A percentile compares a stretch with the other conserved stretches of the same genome.
Evolutionary conservation across 2,888 invertebrate genomes (phyloP).

Genomic region (Anthophora plumipes): DNA sequence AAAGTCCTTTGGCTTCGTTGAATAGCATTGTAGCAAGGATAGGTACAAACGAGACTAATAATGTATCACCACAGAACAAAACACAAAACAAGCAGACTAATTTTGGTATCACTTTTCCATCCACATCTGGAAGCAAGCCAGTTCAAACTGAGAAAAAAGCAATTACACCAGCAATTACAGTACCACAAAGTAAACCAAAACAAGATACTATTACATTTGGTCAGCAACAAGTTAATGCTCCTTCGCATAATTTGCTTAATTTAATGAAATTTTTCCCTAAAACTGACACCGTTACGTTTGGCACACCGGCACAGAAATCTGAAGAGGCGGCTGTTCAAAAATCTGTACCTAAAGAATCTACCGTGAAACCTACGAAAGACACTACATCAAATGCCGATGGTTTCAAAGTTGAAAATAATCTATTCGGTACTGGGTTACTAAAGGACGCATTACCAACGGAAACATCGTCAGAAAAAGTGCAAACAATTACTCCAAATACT

Average conservation of each 20-base stretch:
- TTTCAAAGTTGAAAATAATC: conserved; percentile 42
- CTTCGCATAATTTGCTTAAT: conserved; percentile 22
- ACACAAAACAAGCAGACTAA: conserved; percentile 54
- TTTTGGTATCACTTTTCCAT: conserved; percentile 40
- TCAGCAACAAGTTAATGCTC: conserved; percentile 39
- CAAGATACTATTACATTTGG: conserved; percentile 55
- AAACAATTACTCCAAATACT: conserved; percentile 28
- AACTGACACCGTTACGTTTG: conserved; percentile 66
- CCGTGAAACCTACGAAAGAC: conserved; percentile 49
- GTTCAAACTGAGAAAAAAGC: conserved; percentile 66
- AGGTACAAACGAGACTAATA: conserved; percentile 61
- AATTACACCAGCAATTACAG: conserved; percentile 3
- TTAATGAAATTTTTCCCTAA: conserved; percentile 59
- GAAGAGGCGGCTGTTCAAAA: conserved; percentile 49
- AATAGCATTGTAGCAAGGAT: conserved; percentile 81
- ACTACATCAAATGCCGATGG: conserved; percentile 20
- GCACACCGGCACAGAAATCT: conserved; percentile 54
- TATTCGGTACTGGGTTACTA: conserved; percentile 47
- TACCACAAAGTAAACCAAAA: conserved; percentile 59
- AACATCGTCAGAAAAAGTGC: conserved; percentile 30
- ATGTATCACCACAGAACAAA: conserved; percentile 38
- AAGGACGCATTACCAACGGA: conserved; percentile 56
- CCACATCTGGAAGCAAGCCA: conserved; percentile 57
- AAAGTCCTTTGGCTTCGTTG: conserved; percentile 80
- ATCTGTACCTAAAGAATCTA: conserved; percentile 40